A percentile compares a stretch with the other conserved stretches of the same genome.
These are phyloP conservation scores for Apostichopus japonicus DNA, from an alignment of 35 echinoderm and acorn worm genomes.

Conservation along the genomic window DNA sequence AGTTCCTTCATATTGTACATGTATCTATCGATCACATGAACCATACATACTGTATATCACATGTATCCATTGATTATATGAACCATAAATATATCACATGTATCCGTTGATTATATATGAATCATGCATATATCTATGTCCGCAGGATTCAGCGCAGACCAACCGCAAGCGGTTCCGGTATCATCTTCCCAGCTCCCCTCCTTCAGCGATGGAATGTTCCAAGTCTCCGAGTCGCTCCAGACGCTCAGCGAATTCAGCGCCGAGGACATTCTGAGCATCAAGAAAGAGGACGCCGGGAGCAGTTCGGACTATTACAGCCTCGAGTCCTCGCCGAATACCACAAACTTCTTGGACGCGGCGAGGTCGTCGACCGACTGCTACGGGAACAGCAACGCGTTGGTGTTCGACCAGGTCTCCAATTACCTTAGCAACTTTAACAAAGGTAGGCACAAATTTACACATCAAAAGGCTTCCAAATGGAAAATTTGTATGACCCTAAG, in stretches of 20 bases:
- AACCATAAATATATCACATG: not conserved
- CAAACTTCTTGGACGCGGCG: conserved; percentile 47
- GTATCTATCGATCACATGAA: not conserved
- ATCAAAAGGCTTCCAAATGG: not conserved
- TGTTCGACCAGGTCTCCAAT: conserved; percentile 71
- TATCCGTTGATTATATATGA: not conserved
- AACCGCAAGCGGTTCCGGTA: conserved; percentile 95
- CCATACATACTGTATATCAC: not conserved
- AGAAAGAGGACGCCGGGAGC: conserved; percentile 87
- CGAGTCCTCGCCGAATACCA: conserved; percentile 82
- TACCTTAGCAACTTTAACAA: conserved; percentile 77
- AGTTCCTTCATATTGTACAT: not conserved
- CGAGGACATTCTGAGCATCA: conserved; percentile 92
- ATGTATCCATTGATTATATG: not conserved
- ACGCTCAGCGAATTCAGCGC: conserved; percentile 99
- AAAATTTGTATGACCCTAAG: too few species aligned
- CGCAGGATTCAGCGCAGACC: conserved; percentile 80
- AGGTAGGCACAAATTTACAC: conserved; percentile 47
- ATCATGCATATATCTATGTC: not conserved
- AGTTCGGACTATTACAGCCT: conserved; percentile 99
- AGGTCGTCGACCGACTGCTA: conserved; percentile 78
- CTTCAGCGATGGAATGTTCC: conserved; percentile 83
- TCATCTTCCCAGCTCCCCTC: conserved; percentile 70
- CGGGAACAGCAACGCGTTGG: conserved; percentile 75
- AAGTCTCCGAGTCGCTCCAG: conserved; percentile 92